Evolutionary conservation across 2,888 invertebrate species (phyloP), one percentile per base, ranked within the genome.

Genomic region (Stratiomys singularior): DNA sequence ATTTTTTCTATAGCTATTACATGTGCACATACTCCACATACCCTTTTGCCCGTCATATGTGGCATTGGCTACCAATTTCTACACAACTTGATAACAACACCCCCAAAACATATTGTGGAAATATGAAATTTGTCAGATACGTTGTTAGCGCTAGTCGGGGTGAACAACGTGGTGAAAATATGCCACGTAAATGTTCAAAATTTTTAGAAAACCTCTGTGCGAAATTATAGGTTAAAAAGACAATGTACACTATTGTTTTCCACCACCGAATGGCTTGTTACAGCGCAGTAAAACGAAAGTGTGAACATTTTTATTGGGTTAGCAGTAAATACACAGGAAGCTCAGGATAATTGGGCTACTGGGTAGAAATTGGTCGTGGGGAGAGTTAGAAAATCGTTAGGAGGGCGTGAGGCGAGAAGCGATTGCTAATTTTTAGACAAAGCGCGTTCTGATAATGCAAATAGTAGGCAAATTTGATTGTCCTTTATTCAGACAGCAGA

Each of bases 1-100:
- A 79, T 79, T 78, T 79, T 77, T 78, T 47, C 64, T 52, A 52
- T 66, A 67, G 46, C 64, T 37, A 5, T 9, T 37, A 37, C 9
- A 37, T 37, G 9, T 37, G 37, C 37, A 37, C 37, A 37, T 37
- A 37, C 37, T 37, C 18, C 30, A n/a, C n/a, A n/a, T n/a, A n/a
- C n/a, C n/a, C n/a, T n/a, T n/a, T n/a, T n/a, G n/a, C n/a, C n/a
- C n/a, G n/a, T n/a, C n/a, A n/a, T n/a, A 30, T 21, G 72, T 28
- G 46, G 46, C 27, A 46, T n/a, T 47, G 47, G 46, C 25, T 25
- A 56, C 58, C 58, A 44, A 74, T 58, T 74, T 74, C 23, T 37
- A 74, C 4, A 18, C 52, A 60, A 58, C 74, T 30, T 58, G 21
- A 58, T 74, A 74, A 58, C 74, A 74, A 7, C 28, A 2, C 13